These are phyloP conservation scores for Coreoperca whiteheadi DNA, from an alignment of 2,113 vertebrate genomes.

Conservation along the genomic window DNA sequence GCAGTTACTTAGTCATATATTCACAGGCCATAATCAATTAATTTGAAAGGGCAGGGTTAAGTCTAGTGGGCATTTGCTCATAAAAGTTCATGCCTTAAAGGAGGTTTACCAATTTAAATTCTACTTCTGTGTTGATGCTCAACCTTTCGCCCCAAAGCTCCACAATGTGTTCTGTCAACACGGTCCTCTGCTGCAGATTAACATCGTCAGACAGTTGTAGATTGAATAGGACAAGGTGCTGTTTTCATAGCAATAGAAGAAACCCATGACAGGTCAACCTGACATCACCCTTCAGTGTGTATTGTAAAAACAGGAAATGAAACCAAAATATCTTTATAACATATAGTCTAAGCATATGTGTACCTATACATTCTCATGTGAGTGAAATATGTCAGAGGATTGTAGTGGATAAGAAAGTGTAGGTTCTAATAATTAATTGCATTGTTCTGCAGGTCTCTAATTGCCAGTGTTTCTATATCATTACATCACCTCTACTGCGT, in stretches of 20 bases:
- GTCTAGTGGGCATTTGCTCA: constrained; percentile 55
- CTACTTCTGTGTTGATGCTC: constrained; percentile 65
- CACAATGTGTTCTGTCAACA: constrained; percentile 73
- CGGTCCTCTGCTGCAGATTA: constrained; percentile 58
- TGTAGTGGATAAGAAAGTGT: constrained; percentile 11
- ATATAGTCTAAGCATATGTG: not conserved
- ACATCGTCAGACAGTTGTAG: constrained; percentile 50
- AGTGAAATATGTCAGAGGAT: not conserved
- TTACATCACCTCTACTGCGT: constrained; percentile 74
- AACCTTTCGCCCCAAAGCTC: constrained; percentile 72
- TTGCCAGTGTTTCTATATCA: constrained; percentile 71
- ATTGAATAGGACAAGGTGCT: constrained; percentile 56
- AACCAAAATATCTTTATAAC: not conserved
- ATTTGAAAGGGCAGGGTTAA: constrained; percentile 68
- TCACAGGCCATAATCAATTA: constrained; percentile 61
- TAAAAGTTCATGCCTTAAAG: constrained; percentile 69
- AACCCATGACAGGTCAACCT: constrained; percentile 47
- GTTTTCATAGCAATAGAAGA: constrained; percentile 38
- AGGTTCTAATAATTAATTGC: constrained; percentile 38
- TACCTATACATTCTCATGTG: not conserved
- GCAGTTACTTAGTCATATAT: constrained; percentile 36
- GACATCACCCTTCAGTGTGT: constrained; percentile 21
- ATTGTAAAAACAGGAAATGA: constrained; percentile 14
- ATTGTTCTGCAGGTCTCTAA: constrained; percentile 69
- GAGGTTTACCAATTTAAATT: constrained; percentile 76